Conservation (phyloP, 2,113 vertebrate genomes). For the Scalopus aquaticus region DNA sequence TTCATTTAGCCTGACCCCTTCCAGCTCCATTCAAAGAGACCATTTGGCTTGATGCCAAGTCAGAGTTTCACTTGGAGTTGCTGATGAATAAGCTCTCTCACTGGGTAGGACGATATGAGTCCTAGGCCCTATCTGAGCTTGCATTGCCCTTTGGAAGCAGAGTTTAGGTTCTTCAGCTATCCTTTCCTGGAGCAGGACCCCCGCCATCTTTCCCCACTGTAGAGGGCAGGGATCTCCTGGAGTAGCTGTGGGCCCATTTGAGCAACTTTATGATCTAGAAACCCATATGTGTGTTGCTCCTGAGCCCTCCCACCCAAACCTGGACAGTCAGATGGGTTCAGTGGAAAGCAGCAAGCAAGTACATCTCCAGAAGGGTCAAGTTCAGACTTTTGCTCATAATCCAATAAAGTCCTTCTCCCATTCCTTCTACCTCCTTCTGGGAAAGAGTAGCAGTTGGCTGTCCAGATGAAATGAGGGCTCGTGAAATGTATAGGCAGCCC, state of each 20-base stretch:
- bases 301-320: neutral
- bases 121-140: neutral
- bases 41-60: neutral
- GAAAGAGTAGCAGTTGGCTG: neutral
- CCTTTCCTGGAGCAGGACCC: neutral
- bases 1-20: no score
- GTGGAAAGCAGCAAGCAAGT: neutral
- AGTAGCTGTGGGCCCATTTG: neutral
- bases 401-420: neutral
- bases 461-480: neutral
- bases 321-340: neutral
- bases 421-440: rapidly evolving
- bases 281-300: neutral
- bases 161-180: neutral
- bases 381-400: neutral
- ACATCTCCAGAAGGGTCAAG: neutral
- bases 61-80: neutral
- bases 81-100: neutral
- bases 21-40: neutral
- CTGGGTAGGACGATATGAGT: neutral
- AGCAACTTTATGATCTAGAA: neutral
- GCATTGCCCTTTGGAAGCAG: neutral
- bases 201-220: no score
- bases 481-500: neutral
- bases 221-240: neutral